These are phyloP conservation scores for Sarcophaga variegata DNA, from an alignment of 2,888 invertebrate genomes.

Conservation along the genomic window DNA sequence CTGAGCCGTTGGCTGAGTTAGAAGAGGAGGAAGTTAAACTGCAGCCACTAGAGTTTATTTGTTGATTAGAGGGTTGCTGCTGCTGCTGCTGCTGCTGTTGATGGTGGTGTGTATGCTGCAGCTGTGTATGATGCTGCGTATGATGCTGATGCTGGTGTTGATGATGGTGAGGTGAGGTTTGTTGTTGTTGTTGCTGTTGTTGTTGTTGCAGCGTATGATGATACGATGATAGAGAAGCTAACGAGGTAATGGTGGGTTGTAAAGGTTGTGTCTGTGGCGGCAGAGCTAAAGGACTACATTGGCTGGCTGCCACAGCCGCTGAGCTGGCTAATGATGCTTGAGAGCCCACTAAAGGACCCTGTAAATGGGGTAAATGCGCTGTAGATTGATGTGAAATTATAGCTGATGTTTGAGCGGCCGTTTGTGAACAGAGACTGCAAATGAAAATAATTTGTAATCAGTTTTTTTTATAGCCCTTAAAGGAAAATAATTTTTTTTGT, in stretches of 20 bases:
- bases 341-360: slow-evolving; percentile 62
- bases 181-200: not conserved
- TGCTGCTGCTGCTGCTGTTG: slow-evolving; percentile 68
- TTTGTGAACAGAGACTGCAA: slow-evolving; percentile 75
- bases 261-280: slow-evolving; percentile 79
- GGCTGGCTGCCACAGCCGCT: slow-evolving; percentile 81
- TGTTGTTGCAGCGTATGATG: slow-evolving; percentile 49
- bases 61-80: slow-evolving; percentile 69
- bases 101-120: slow-evolving; percentile 59
- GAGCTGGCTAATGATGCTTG: slow-evolving; percentile 66
- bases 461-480: not conserved
- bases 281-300: slow-evolving; percentile 78
- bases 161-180: slow-evolving; percentile 51
- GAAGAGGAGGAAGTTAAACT: slow-evolving; percentile 64
- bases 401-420: slow-evolving; percentile 66
- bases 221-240: slow-evolving; percentile 72
- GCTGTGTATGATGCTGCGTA: slow-evolving; percentile 53
- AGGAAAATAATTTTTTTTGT: not conserved
- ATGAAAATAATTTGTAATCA: slow-evolving; percentile 10
- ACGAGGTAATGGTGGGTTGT: slow-evolving; percentile 77
- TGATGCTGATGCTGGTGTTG: slow-evolving; percentile 24
- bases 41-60: slow-evolving; percentile 72
- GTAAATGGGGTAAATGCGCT: slow-evolving; percentile 71
- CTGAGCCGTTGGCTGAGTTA: slow-evolving; percentile 42
- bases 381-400: slow-evolving; percentile 67